phyloP scores from a whole-genome alignment of 2,888 invertebrate genomes.

The Vandiemenella viatica region DNA sequence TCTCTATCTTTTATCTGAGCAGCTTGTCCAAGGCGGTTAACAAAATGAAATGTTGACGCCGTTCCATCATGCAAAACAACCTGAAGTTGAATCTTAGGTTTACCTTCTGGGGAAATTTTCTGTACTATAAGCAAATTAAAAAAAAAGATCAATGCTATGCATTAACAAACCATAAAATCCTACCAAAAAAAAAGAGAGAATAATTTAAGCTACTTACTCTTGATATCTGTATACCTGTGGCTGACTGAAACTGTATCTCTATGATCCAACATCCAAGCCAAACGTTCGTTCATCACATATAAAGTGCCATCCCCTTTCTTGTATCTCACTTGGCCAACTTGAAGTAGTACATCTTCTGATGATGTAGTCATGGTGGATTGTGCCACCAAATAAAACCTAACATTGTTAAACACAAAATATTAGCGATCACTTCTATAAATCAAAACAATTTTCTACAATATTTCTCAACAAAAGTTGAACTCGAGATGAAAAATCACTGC shows the following conservation, averaged over 20 bases:
- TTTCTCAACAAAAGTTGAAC: background rate
- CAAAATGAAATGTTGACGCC: constrained; percentile 95
- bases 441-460: background rate
- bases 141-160: background rate
- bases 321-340: constrained; percentile 80
- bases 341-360: constrained; percentile 87
- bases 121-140: constrained; percentile 45
- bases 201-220: constrained; percentile 43
- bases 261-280: constrained; percentile 93
- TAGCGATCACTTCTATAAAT: background rate
- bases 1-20: constrained; percentile 82
- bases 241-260: constrained; percentile 83
- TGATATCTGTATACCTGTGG: constrained; percentile 88
- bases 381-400: background rate
- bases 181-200: constrained; percentile 2
- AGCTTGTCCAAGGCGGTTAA: constrained; percentile 66
- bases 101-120: constrained; percentile 93
- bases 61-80: constrained; percentile 86
- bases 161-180: background rate
- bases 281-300: constrained; percentile 87
- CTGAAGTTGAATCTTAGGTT: constrained; percentile 95
- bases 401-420: background rate
- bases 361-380: constrained; percentile 57
- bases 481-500: background rate
- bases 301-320: constrained; percentile 94